Evolutionary conservation across 2,888 invertebrate species (phyloP), one percentile per base, ranked within the genome.

Genomic region (Ormyrus labotus): DNA sequence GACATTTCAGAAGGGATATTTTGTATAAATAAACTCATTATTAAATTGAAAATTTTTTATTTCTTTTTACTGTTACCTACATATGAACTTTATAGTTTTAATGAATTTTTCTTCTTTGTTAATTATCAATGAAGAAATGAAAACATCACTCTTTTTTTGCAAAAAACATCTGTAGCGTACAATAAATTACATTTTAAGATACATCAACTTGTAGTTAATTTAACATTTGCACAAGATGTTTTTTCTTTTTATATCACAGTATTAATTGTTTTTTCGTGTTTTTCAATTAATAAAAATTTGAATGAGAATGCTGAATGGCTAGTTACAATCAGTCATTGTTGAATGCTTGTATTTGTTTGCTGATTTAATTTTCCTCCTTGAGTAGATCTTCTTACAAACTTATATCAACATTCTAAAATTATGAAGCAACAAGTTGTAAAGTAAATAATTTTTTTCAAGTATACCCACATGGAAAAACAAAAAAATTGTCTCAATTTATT

Each of bases 241-340:
- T 72, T 82, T 83, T 81, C 77, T 83, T 85, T 82, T 83, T 84
- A 85, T 87, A 87, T 87, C 87, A 87, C 87, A 87, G 87, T 86
- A 85, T 84, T 85, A 83, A 83, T 84, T 82, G 63, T 69, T 81
- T 81, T 67, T 81, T 83, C 72, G 67, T 81, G 70, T 84, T 82
- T 84, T 75, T 82, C 81, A 68, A 55, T 74, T 80, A 82, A 79
- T 85, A 84, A 81, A 85, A 85, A 85, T 85, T 85, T 84, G 84
- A 85, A 84, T 83, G 84, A 84, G 83, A 84, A 80, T 57, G 64
- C 75, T 83, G 81, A 81, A 74, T 65, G 80, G 80, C 82, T 82
- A 75, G 74, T 83, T 76, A 71, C 60, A 63, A 82, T 83, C 83
- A 83, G 83, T 84, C 82, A 51, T 74, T 67, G 76, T 68, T 81